A percentile compares a stretch with the other conserved stretches of the same genome.
Conservation (phyloP, 2,797 vertebrate genomes). For the Peromyscus eremicus region DNA sequence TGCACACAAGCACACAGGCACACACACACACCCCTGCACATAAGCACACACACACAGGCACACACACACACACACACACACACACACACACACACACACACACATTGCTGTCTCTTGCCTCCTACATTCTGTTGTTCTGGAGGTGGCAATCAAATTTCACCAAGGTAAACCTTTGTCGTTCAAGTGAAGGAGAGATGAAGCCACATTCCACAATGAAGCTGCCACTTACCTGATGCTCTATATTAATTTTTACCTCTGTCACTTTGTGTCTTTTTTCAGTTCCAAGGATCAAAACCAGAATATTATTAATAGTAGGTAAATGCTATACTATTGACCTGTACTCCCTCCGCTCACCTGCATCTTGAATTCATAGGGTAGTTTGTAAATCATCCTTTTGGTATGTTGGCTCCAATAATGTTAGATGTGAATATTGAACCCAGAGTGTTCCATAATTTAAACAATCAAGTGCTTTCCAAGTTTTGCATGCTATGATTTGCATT, state of each 20-base stretch:
- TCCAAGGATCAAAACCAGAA: background rate
- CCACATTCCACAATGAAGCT: background rate
- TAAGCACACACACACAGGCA: no score
- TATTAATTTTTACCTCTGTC: background rate
- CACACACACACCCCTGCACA: no score
- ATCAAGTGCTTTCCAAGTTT: background rate
- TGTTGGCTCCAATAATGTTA: background rate
- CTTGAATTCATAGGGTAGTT: background rate
- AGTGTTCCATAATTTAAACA: background rate
- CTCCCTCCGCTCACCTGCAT: background rate
- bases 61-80: no score
- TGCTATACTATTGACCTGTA: background rate
- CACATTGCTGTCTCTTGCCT: background rate
- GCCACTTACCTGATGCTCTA: background rate
- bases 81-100: no score
- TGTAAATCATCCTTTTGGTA: background rate
- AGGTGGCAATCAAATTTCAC: background rate
- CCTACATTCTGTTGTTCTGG: background rate
- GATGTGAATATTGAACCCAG: background rate
- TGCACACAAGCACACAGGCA: no score
- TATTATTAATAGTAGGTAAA: background rate
- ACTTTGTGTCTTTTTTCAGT: background rate
- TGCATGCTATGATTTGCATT: background rate
- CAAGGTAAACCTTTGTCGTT: background rate
- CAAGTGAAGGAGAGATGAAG: conserved; percentile 21